A percentile compares a stretch with the other conserved stretches of the same genome.
Evolutionary conservation across 2,113 vertebrate genomes (phyloP).

Genomic region (Nyctibius bracteatus): DNA sequence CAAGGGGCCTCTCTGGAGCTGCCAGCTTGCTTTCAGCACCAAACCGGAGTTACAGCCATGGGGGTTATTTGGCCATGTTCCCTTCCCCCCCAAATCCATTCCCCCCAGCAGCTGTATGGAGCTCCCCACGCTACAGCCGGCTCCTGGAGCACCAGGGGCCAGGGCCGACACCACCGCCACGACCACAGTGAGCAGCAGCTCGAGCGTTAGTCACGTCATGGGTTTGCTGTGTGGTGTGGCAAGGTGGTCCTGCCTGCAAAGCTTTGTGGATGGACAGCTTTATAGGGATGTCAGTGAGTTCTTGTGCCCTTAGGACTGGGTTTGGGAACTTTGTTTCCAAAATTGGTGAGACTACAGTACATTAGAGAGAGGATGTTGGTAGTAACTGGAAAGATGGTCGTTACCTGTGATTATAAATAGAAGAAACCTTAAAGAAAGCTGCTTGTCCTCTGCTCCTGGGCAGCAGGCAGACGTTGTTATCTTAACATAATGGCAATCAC

Average conservation of each 20-base stretch:
- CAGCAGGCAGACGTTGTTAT: not conserved
- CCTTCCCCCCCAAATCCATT: not conserved
- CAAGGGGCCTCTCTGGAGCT: not conserved
- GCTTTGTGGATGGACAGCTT: not conserved
- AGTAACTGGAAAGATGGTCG: not conserved
- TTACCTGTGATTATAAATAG: not conserved
- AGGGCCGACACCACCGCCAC: not conserved
- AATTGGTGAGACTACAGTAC: not conserved
- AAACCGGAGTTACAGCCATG: not conserved
- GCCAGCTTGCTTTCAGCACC: not conserved
- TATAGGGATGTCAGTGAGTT: not conserved
- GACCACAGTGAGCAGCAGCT: not conserved
- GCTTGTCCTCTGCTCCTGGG: not conserved
- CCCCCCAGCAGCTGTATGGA: not conserved
- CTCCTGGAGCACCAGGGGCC: not conserved
- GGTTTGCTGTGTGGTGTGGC: not conserved
- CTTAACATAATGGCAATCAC: not conserved
- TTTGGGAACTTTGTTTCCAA: not conserved
- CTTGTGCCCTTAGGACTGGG: not conserved
- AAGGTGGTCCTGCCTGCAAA: not conserved
- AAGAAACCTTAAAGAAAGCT: not conserved
- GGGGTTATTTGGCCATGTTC: not conserved
- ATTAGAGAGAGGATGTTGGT: not conserved
- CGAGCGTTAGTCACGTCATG: accelerated
- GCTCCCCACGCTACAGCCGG: accelerated